Percentiles rank a stretch among this genome's conserved stretches.
Evolutionary conservation across 2,888 invertebrate species (phyloP).

Genomic region (Steinernema scapterisci): DNA sequence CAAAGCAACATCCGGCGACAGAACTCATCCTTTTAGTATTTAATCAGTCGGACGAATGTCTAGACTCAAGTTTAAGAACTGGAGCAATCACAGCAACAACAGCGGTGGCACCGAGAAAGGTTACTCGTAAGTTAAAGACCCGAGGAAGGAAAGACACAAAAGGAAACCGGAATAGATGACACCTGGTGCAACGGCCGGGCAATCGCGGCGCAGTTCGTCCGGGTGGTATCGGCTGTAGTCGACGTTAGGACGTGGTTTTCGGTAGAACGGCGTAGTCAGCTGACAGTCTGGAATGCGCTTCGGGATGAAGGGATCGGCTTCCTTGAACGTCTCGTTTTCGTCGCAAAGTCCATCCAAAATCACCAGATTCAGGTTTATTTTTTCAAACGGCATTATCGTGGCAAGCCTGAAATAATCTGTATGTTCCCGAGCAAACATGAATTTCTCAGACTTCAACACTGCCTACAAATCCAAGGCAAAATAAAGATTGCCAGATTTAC

Average conservation of each 20-base stretch:
- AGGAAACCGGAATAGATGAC: not conserved
- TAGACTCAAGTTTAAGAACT: no score
- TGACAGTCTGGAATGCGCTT: constrained; percentile 26
- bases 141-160: not conserved
- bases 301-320: not conserved
- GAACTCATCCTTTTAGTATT: no score
- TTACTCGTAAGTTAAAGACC: not conserved
- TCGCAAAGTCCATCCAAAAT: constrained; percentile 34
- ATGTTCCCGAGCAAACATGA: no score
- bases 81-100: not conserved
- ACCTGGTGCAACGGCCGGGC: not conserved
- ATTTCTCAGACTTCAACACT: no score
- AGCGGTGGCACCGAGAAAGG: not conserved
- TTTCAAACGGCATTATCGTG: constrained; percentile 28
- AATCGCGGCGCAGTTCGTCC: constrained; percentile 28
- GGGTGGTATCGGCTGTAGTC: constrained; percentile 35
- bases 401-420: no score
- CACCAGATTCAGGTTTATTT: constrained; percentile 11
- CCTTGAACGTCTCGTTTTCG: constrained; percentile 16
- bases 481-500: no score
- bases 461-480: not conserved
- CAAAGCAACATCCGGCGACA: no score
- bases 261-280: constrained; percentile 31
- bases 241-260: constrained; percentile 28
- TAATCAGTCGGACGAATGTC: no score